A percentile compares a stretch with the other conserved stretches of the same genome.
Conservation (phyloP, 2,113 vertebrate genomes). For the Callipepla californica region DNA sequence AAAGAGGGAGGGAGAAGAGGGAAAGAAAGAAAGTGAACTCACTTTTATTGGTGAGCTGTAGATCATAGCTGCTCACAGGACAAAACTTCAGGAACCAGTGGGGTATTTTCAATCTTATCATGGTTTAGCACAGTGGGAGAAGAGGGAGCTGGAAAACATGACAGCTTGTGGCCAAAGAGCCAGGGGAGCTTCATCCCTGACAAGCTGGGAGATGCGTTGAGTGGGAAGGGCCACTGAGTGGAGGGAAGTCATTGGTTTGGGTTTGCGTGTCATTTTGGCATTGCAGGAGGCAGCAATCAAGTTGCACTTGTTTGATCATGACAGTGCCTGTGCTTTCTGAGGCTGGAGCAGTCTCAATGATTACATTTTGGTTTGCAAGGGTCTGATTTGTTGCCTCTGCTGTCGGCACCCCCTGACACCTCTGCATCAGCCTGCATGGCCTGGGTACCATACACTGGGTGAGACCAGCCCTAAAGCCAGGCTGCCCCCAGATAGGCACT, state of each 20-base stretch:
- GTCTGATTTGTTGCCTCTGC: background rate
- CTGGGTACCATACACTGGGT: background rate
- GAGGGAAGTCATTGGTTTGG: conserved; percentile 26
- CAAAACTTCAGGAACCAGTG: conserved; percentile 43
- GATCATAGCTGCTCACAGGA: background rate
- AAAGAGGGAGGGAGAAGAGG: background rate
- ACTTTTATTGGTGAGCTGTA: conserved; percentile 24
- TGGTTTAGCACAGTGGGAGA: background rate
- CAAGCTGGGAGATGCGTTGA: background rate
- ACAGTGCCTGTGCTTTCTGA: background rate
- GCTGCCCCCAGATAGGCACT: background rate
- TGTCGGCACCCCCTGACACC: accelerated
- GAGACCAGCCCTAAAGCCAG: background rate
- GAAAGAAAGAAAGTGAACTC: background rate
- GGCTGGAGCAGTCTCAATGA: background rate
- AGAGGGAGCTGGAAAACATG: conserved; percentile 23
- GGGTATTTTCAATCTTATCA: background rate
- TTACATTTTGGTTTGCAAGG: background rate
- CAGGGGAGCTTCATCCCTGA: background rate
- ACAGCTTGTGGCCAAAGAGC: background rate
- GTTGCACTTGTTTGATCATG: conserved; percentile 1
- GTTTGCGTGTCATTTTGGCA: conserved; percentile 31
- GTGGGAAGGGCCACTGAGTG: background rate
- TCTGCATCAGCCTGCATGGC: background rate
- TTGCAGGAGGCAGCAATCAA: background rate